phyloP scores from a whole-genome alignment of 2,113 vertebrate genomes.

The Vireo altiloquus region DNA sequence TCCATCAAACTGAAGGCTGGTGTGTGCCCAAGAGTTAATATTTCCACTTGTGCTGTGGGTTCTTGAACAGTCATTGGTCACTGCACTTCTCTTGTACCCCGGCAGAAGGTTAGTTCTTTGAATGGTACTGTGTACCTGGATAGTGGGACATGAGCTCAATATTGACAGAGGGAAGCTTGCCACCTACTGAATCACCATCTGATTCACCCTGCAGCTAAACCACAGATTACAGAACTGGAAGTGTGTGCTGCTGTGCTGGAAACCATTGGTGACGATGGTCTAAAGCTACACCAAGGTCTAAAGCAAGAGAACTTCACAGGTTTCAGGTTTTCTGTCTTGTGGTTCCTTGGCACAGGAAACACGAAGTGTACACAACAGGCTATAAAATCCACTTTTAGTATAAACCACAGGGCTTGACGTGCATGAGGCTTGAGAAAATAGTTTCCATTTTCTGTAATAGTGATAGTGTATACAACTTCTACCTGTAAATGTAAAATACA shows the following conservation, averaged over 20 bases:
- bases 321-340: conserved; percentile 48
- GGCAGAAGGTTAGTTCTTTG: background rate
- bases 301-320: conserved; percentile 27
- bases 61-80: background rate
- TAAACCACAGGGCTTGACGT: conserved; percentile 41
- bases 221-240: conserved; percentile 45
- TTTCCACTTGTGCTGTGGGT: background rate
- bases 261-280: background rate
- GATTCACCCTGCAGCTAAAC: background rate
- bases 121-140: background rate
- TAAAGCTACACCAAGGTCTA: background rate
- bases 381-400: conserved; percentile 66
- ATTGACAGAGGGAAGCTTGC: conserved; percentile 31
- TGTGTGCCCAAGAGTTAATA: background rate
- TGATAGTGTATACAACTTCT: conserved; percentile 41
- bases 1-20: background rate
- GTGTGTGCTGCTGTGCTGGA: background rate
- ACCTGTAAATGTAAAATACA: conserved; percentile 62
- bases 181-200: background rate
- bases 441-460: conserved; percentile 60
- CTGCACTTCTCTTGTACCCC: background rate
- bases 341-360: conserved; percentile 58
- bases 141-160: background rate
- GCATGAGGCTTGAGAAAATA: conserved; percentile 46
- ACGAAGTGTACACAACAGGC: conserved; percentile 38